These are phyloP conservation scores for Campylomormyrus tamandua DNA, from an alignment of 2,113 vertebrate genomes.

Conservation along the genomic window DNA sequence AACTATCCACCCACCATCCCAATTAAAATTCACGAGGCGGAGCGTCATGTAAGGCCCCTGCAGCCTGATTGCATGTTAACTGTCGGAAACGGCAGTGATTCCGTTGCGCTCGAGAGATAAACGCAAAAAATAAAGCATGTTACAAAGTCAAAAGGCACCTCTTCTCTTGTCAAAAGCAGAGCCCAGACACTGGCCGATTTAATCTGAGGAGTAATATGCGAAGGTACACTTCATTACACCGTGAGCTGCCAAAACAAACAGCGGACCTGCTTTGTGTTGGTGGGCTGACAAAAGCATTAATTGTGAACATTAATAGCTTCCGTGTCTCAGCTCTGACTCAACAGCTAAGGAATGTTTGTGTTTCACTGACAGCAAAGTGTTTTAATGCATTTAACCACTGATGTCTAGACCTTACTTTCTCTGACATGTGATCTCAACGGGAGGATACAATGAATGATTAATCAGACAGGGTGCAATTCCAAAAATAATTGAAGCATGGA, in stretches of 20 bases:
- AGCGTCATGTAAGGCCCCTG: constrained; percentile 40
- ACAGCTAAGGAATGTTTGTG: constrained; percentile 20
- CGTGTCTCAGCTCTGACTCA: not conserved
- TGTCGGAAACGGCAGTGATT: not conserved
- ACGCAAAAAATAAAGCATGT: constrained; percentile 17
- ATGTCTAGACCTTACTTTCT: not conserved
- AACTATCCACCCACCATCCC: constrained; percentile 24
- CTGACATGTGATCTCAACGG: not conserved
- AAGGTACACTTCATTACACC: constrained; percentile 27
- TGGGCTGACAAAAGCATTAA: constrained; percentile 26
- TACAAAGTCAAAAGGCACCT: constrained; percentile 34
- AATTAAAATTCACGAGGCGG: constrained; percentile 50
- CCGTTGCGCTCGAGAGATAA: not conserved
- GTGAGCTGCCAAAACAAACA: constrained; percentile 28
- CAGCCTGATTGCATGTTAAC: not conserved
- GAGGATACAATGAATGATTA: not conserved
- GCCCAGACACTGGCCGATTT: not conserved
- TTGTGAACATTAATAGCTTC: constrained; percentile 24
- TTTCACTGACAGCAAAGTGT: constrained; percentile 19
- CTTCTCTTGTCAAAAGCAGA: constrained; percentile 22
- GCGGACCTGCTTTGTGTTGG: not conserved
- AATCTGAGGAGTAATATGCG: constrained; percentile 21
- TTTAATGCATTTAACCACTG: not conserved
- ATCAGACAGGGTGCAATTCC: not conserved
- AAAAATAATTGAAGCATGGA: not conserved